Evolutionary conservation across 1,140 invertebrate species (phyloP).

Genomic region (Listronotus oregonensis): DNA sequence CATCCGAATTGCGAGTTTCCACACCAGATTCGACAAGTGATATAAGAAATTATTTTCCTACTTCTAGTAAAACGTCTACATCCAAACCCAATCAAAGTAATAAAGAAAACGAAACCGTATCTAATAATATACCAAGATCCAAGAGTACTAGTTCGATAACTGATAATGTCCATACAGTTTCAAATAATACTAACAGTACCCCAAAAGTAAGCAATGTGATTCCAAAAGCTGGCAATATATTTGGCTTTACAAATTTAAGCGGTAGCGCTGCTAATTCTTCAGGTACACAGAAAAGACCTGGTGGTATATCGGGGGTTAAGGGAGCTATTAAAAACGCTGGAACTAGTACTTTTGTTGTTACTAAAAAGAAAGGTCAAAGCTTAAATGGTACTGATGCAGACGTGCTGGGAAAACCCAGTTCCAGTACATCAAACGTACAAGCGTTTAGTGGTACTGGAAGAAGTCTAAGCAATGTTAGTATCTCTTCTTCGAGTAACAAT

Average conservation of each 20-base stretch:
- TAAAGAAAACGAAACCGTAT: not conserved
- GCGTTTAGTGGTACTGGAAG: slow-evolving; percentile 39
- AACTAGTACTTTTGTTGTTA: slow-evolving; percentile 49
- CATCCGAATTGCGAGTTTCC: slow-evolving; percentile 18
- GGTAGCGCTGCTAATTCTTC: slow-evolving; percentile 24
- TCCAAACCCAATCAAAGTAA: not conserved
- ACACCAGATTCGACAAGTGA: slow-evolving; percentile 32
- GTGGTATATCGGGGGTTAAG: slow-evolving; percentile 22
- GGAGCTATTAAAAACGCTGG: slow-evolving; percentile 48
- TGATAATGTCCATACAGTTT: slow-evolving; percentile 43
- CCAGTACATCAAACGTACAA: not conserved
- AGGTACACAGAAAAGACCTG: slow-evolving; percentile 16
- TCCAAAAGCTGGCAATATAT: slow-evolving; percentile 44
- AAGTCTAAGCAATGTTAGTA: slow-evolving; percentile 6
- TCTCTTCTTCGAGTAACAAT: slow-evolving; percentile 35
- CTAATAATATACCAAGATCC: not conserved
- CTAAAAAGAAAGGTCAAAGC: slow-evolving; percentile 48
- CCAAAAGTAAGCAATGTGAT: slow-evolving; percentile 31
- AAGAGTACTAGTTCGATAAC: slow-evolving; percentile 25
- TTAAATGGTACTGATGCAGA: slow-evolving; percentile 6
- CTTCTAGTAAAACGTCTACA: slow-evolving; percentile 20
- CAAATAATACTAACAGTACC: slow-evolving; percentile 18
- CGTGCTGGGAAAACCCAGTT: slow-evolving; percentile 30
- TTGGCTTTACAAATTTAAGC: slow-evolving; percentile 40
- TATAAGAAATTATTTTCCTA: slow-evolving; percentile 44